Evolutionary conservation across 2,888 invertebrate species (phyloP).

Genomic region (Odontomyia ornata): DNA sequence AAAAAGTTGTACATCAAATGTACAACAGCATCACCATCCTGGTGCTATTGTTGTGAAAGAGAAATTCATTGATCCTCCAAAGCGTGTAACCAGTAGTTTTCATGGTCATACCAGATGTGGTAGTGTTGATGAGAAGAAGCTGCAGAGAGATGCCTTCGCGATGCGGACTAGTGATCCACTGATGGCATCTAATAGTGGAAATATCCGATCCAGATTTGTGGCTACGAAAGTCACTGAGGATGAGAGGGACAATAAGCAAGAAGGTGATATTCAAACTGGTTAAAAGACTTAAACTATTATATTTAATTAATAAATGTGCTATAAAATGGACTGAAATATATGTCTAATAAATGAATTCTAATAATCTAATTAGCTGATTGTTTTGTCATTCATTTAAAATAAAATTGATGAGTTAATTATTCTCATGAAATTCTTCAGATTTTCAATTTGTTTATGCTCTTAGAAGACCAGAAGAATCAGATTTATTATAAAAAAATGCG

Average conservation of each 20-base stretch:
- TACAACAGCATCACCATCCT: conserved; percentile 55
- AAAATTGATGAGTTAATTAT: too few relatives aligned
- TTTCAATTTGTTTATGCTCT: too few relatives aligned
- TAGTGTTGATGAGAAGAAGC: conserved; percentile 56
- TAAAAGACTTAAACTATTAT: neutral
- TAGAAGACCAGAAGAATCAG: too few relatives aligned
- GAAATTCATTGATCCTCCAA: conserved; percentile 66
- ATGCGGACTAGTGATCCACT: neutral
- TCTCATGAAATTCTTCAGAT: too few relatives aligned
- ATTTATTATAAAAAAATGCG: too few relatives aligned
- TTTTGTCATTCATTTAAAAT: too few relatives aligned
- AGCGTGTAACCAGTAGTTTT: conserved; percentile 65
- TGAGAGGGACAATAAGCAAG: conserved; percentile 24
- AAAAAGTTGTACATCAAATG: conserved; percentile 46
- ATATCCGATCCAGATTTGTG: conserved; percentile 27
- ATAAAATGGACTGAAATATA: neutral
- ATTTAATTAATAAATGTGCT: neutral
- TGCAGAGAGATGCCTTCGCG: neutral
- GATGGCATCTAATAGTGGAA: neutral
- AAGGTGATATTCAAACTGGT: neutral
- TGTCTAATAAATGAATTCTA: too few relatives aligned
- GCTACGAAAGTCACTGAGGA: conserved; percentile 28
- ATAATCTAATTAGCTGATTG: too few relatives aligned
- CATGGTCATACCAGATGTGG: conserved; percentile 61
- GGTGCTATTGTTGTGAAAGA: conserved; percentile 66